These are phyloP conservation scores for Luehdorfia chinensis DNA, from an alignment of 1,140 invertebrate genomes.

Conservation along the genomic window DNA sequence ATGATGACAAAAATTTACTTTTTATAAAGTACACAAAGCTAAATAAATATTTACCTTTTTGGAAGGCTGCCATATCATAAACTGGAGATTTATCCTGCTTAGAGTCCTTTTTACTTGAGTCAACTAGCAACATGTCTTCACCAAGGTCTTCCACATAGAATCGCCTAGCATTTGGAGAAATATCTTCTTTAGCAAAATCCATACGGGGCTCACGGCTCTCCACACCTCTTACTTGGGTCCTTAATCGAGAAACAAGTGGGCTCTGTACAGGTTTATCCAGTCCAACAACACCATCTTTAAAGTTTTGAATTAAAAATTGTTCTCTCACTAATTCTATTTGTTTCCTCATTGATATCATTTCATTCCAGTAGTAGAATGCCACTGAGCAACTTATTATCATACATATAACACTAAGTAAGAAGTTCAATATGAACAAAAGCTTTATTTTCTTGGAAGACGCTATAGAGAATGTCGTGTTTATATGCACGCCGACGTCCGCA, in stretches of 20 bases:
- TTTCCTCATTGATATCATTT: constrained; percentile 56
- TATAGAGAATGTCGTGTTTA: constrained; percentile 67
- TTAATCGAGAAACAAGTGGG: constrained; percentile 43
- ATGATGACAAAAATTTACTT: constrained; percentile 10
- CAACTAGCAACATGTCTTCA: constrained; percentile 60
- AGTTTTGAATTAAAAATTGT: constrained; percentile 49
- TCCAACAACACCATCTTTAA: constrained; percentile 36
- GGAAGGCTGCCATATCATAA: constrained; percentile 40
- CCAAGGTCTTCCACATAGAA: constrained; percentile 63
- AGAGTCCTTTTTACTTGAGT: constrained; percentile 57
- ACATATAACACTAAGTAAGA: constrained; percentile 61
- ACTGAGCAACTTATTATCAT: constrained; percentile 58
- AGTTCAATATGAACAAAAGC: constrained; percentile 62
- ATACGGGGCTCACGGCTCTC: constrained; percentile 43
- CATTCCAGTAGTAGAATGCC: constrained; percentile 68
- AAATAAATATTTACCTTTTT: constrained; percentile 55
- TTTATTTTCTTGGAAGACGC: constrained; percentile 74
- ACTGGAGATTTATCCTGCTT: constrained; percentile 38
- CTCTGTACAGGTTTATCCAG: constrained; percentile 47
- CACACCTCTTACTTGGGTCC: constrained; percentile 25
- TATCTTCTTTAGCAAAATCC: constrained; percentile 30
- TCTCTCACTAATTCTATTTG: constrained; percentile 55
- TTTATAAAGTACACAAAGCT: constrained; percentile 11
- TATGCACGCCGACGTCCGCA: constrained; percentile 64
- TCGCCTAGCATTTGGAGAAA: constrained; percentile 38